Base-by-base conservation (phyloP, 2,797 vertebrate species). In the Rhincodon typus region DNA sequence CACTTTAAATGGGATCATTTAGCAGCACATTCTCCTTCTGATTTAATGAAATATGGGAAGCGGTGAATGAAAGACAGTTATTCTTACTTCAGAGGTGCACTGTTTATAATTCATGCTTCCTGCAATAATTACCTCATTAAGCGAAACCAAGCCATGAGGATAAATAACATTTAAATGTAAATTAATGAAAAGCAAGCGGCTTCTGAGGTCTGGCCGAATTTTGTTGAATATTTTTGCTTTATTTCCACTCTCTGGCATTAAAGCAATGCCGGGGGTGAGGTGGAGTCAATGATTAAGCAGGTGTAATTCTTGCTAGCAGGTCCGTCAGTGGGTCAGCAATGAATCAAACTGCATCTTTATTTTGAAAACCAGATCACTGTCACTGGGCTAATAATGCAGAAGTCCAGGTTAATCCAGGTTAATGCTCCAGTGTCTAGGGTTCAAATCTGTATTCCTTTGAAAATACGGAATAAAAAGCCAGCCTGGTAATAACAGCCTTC, bases 81-180 rank as follows among this genome's bases (percentile, higher is more conserved):
- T 91, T 34, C 66, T 21, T 3, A 15, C 57, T 67, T 93, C 19
- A n/a, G 62, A 93, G 57, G 19, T 10, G 53, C 62, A 10, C 62
- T 34, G 87, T 93, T 93, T 67, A 23, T 38, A 38, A 67, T 42
- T 67, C 62, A 27, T 34, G 21, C 10, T 93, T 67, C n/a, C 62
- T 67, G 90, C n/a, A n/a, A 93, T 67, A 67, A 93, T 93, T 12
- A 38, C 62, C 90, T 42, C 62, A 66, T 93, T 67, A 42, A 67
- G n/a, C 62, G 67, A 25, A 62, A n/a, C 27, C 57, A 34, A 66
- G 88, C 88, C 53, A 46, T 46, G 27, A 57, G 27, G 50, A 38
- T 91, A 66, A 91, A 91, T 66, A 91, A 93, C 66, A 62, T 93
- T 93, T 93, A 42, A 67, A 62, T 38, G 90, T 38, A 93, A 93